Evolutionary conservation across 2,888 invertebrate species (phyloP).

Genomic region (Blastobasis adustella): DNA sequence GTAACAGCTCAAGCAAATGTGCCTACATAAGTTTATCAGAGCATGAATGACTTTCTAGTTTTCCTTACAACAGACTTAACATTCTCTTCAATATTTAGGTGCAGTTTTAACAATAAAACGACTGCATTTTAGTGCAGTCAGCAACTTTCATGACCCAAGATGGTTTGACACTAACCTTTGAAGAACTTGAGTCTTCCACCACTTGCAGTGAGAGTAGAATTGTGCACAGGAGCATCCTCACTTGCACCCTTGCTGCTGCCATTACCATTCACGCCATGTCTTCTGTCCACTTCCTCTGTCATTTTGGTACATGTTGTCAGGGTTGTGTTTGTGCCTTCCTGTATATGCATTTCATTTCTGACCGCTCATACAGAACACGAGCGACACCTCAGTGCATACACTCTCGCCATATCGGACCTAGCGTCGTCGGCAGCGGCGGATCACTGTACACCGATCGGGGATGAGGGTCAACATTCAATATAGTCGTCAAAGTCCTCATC

Average conservation of each 20-base stretch:
- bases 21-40: constrained; percentile 63
- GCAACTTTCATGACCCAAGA: too few relatives aligned
- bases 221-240: constrained; percentile 65
- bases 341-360: constrained; percentile 80
- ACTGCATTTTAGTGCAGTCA: too few relatives aligned
- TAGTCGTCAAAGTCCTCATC: constrained; percentile 68
- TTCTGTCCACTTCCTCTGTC: constrained; percentile 80
- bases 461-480: constrained; percentile 52
- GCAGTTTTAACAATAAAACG: too few relatives aligned
- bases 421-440: constrained; percentile 41
- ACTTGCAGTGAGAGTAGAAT: constrained; percentile 61
- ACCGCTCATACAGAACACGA: constrained; percentile 68
- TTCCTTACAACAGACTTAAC: constrained; percentile 27
- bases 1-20: constrained; percentile 52
- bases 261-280: constrained; percentile 83
- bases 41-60: constrained; percentile 73
- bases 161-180: constrained; percentile 73
- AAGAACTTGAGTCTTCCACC: constrained; percentile 88
- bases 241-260: constrained; percentile 73
- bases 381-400: constrained; percentile 61
- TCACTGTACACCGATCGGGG: constrained; percentile 48
- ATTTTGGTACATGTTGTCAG: constrained; percentile 82
- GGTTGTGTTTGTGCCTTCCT: constrained; percentile 78
- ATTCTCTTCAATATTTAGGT: too few relatives aligned
- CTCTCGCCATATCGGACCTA: constrained; percentile 59